Conservation (phyloP, 1,140 invertebrate species). For the Adelges cooleyi region DNA sequence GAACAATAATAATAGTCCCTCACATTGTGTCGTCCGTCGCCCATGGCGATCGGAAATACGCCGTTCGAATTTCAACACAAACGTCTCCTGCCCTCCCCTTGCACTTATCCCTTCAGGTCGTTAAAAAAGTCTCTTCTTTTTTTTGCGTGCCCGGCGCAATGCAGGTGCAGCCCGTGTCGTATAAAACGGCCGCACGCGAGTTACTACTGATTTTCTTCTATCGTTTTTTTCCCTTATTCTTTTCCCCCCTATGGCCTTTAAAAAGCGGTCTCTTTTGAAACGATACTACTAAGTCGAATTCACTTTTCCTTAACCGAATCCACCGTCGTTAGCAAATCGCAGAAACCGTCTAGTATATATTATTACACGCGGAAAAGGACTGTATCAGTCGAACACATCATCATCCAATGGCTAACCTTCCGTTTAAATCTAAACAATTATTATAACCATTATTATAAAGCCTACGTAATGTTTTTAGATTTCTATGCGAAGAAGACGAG, state of each 20-base stretch:
- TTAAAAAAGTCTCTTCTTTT: constrained; percentile 10
- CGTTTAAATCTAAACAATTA: too few species aligned
- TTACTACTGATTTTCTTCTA: background rate
- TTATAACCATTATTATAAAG: too few species aligned
- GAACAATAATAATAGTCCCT: constrained; percentile 11
- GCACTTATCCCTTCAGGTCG: background rate
- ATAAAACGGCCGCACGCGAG: background rate
- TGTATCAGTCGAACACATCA: too few species aligned
- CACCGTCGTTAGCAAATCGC: too few species aligned
- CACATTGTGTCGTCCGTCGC: background rate
- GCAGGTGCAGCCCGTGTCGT: constrained; percentile 5
- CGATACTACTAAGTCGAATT: too few species aligned
- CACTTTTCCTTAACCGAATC: too few species aligned
- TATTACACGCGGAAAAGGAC: too few species aligned
- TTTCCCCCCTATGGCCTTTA: background rate
- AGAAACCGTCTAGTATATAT: too few species aligned
- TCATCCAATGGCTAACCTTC: too few species aligned
- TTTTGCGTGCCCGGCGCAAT: constrained; percentile 2
- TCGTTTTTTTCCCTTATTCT: background rate
- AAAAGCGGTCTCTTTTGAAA: too few species aligned
- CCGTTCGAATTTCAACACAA: constrained; percentile 20
- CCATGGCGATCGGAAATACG: constrained; percentile 18
- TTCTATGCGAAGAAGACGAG: too few species aligned
- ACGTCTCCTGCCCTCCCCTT: background rate
- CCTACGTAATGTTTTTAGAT: too few species aligned